Base-by-base conservation (phyloP, 2,888 invertebrate genomes). In the Antheraea assamensis region DNA sequence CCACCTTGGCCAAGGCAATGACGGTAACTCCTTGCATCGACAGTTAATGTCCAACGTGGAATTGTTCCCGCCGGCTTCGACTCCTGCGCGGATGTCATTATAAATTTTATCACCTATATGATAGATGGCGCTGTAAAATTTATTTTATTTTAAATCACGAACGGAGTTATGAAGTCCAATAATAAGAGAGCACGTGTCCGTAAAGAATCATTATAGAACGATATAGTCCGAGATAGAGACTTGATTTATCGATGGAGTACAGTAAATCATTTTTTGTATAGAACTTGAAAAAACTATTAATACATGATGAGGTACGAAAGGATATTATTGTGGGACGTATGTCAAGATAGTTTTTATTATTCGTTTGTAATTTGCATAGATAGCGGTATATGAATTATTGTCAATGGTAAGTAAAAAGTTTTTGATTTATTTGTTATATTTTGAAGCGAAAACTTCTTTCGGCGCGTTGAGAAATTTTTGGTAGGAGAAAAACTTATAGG, bases 281-380 rank as follows among this genome's bases (percentile, higher is more conserved):
- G 90, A 92, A 91, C 88, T 92, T 90, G 90, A 92, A 91, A 93
- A 91, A 93, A 94, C 92, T 93, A 94, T 93, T 94, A 93, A 92
- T 90, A 91, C 89, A 90, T 88, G 86, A 90, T 88, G 86, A 90
- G 88, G 89, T 92, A 90, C 88, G 88, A 87, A 80, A 77, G 80
- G 83, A 87, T 81, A 89, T 42, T 91, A 92, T 89, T 92, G 88
- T 82, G 15, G 4, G 27, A 30, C 61, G 30, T 64, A 64, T 17
- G 17, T 30, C 30, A 0, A 64, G 27, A 27, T 5, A 64, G 17
- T 27, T 15, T 64, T 64, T 64, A 13, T 64, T 64, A 27, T 64
- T 30, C 61, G 21, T 86, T 85, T 87, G 82, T 85, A 88, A 90
- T 90, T 90, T 89, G 88, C 88, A 88, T 90, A 85, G 86, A 88